These are phyloP conservation scores for Hyles lineata DNA, from an alignment of 2,888 invertebrate genomes.

Conservation along the genomic window DNA sequence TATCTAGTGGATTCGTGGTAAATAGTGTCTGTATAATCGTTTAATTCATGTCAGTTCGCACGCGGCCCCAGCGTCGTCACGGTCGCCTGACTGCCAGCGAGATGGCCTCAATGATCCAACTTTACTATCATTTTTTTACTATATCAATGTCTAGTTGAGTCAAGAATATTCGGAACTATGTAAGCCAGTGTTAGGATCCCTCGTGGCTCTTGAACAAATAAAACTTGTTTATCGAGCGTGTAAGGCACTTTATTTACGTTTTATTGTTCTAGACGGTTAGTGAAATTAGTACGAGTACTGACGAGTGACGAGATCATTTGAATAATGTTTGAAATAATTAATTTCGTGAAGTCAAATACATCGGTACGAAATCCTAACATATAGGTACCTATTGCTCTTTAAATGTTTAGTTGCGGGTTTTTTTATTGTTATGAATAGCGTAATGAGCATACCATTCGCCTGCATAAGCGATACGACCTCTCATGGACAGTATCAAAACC, in stretches of 20 bases:
- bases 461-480: no score
- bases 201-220: background rate
- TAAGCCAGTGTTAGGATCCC: background rate
- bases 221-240: slow-evolving; percentile 1
- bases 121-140: slow-evolving; percentile 41
- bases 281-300: background rate
- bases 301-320: background rate
- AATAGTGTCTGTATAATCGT: slow-evolving; percentile 36
- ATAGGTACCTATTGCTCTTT: no score
- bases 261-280: background rate
- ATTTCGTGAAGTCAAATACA: no score
- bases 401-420: no score
- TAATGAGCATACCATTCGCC: no score
- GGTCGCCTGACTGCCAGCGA: slow-evolving; percentile 48
- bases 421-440: no score
- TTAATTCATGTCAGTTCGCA: slow-evolving; percentile 45
- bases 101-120: slow-evolving; percentile 51
- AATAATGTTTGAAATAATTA: no score
- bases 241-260: background rate
- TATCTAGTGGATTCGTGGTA: slow-evolving; percentile 29
- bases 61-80: slow-evolving; percentile 54
- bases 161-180: slow-evolving; percentile 7
- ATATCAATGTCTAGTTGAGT: slow-evolving; percentile 27
- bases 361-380: no score
- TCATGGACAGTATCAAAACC: no score